Conservation (phyloP, 2,113 vertebrate species). For the Harpagus bidentatus region DNA sequence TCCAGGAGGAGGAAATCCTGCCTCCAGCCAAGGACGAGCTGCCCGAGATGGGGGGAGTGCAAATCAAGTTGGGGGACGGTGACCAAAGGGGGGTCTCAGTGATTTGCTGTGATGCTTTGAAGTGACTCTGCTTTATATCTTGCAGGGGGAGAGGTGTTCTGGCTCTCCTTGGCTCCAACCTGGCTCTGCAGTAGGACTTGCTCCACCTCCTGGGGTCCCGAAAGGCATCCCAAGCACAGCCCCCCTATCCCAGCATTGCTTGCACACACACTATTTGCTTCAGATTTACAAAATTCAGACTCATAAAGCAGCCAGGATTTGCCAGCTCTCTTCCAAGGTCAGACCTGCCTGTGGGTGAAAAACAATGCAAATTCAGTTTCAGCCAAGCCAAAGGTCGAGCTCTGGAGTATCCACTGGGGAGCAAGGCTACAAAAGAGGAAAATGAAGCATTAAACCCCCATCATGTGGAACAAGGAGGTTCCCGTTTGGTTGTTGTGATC, state of each 20-base stretch:
- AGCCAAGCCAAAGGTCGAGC: not conserved
- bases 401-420: not conserved
- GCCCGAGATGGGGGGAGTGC: not conserved
- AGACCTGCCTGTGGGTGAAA: not conserved
- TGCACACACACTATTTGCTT: not conserved
- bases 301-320: not conserved
- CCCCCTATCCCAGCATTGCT: not conserved
- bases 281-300: not conserved
- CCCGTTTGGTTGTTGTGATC: not conserved
- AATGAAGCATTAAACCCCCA: not conserved
- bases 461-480: not conserved
- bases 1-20: not conserved
- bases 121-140: fast-evolving
- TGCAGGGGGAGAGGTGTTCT: too few relatives aligned
- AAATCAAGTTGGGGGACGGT: not conserved
- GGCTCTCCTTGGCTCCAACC: too few relatives aligned
- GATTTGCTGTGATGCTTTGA: not conserved
- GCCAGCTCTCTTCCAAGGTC: not conserved
- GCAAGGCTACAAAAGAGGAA: not conserved
- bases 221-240: not conserved
- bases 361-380: not conserved
- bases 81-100: too few relatives aligned
- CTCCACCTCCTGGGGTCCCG: not conserved
- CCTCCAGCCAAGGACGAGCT: not conserved
- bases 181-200: not conserved